Base-by-base conservation (phyloP, 1,140 invertebrate species). In the Cotesia glomerata region DNA sequence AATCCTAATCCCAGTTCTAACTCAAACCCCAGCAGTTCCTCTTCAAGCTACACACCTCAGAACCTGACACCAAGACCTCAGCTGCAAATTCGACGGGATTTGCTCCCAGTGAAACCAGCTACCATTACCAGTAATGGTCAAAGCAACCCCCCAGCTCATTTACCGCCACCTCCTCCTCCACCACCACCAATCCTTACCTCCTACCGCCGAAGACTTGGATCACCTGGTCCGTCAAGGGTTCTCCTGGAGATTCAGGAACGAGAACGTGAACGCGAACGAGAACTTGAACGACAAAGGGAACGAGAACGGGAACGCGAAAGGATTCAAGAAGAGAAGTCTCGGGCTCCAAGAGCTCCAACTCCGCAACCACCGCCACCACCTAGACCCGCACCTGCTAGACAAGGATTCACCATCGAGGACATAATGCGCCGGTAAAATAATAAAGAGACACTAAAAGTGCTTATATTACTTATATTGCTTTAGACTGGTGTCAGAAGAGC, bases 61-160 rank as follows among this genome's bases (percentile, higher is more conserved):
- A 49, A n/a, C 0, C 78, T 87, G 61, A 87, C 84, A 13, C 85
- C 88, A 62, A 82, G 90, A 72, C 90, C 90, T 1, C 90, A 91
- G 73, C 78, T 93, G 34, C 93, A 94, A 76, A 93, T 94, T 26
- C 88, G 93, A 45, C 87, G 92, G 80, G 92, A 93, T 77, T 84
- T 94, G 26, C 89, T 93, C 70, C 91, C 90, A 75, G 85, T 87
- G 65, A 86, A 88, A 64, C 81, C 89, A 64, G 85, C 87, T 9
- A 88, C 87, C 5, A 84, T 88, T 11, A 89, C 86, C 32, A 78
- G 77, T 39, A 72, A 71, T 0, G 63, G 61, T 8, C 59, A 62
- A 26, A n/a, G 36, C 5, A 71, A 63, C 34, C 70, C 74, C 78
- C 89, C 83, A 79, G 89, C 82, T 84, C 88, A 79, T 77, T 86